Base-by-base conservation (phyloP, 2,797 vertebrate species). In the Vultur gryphus region DNA sequence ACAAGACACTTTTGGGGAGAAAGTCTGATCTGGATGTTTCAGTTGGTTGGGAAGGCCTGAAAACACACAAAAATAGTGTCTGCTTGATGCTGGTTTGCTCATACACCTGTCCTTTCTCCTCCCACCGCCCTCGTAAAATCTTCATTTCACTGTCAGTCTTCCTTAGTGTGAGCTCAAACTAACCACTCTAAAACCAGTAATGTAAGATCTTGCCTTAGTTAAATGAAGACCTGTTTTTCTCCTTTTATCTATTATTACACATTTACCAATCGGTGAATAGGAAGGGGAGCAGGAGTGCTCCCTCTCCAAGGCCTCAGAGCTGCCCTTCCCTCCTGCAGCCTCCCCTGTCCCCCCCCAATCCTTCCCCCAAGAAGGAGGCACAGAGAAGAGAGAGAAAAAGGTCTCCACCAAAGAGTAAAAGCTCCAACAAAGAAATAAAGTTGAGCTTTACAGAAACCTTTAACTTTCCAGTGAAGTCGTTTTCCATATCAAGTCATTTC, bases 261-360 rank as follows among this genome's bases (percentile, higher is more conserved):
- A 8, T 39, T n/a, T 67, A 46, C 2, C 37, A 11, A 2, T 1
- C 4, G 15, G 7, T 31, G 16, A 44, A 21, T 3, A n/a, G 33
- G 52, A 55, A 70, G 52, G 5, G 23, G 33, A 55, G 64, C 43
- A 31, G 35, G n/a, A 76, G 18, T 1, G 9, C 5, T 82, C 31
- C 33, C 3, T 28, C 41, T 48, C 26, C 33, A 43, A 15, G 14
- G 18, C 9, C 16, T 28, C 29, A 2, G 54, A 82, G 17, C 16
- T 72, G 52, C n/a, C 11, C 25, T 62, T n/a, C 13, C 25, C 31
- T 77, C 37, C 20, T 23, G 6, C 39, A 73, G 26, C 29, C 15
- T 57, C 26, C 28, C 26, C 41, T 5, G 9, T 37, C n/a, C 44
- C 59, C 41, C n/a, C 24, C 46, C 58, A 48, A 88, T 33, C 57